Evolutionary conservation across 1,140 invertebrate species (phyloP).

Genomic region (Battus philenor): DNA sequence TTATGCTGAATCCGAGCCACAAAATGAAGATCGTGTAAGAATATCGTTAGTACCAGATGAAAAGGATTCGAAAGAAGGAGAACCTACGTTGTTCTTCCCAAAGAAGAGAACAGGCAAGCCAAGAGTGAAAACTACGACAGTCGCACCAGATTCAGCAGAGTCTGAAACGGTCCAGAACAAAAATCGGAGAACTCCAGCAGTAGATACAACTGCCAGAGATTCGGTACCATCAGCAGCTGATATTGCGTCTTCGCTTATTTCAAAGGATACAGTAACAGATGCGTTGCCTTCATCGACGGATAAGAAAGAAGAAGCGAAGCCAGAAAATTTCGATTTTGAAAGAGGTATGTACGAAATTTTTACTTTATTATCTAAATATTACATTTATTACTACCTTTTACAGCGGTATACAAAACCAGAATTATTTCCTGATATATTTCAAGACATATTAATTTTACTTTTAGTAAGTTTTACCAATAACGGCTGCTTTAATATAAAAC

Average conservation of each 20-base stretch:
- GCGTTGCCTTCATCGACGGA: conserved; percentile 38
- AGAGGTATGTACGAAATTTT: no score
- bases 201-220: conserved; percentile 17
- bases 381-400: no score
- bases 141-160: conserved; percentile 26
- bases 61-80: conserved; percentile 37
- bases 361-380: no score
- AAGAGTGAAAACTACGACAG: conserved; percentile 26
- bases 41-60: conserved; percentile 54
- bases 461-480: no score
- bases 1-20: conserved; percentile 20
- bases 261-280: conserved; percentile 26
- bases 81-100: conserved; percentile 57
- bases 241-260: not conserved
- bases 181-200: conserved; percentile 6
- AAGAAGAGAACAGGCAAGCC: conserved; percentile 41
- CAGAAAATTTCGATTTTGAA: conserved; percentile 35
- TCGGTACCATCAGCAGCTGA: conserved; percentile 20
- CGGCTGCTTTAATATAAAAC: no score
- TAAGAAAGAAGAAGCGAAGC: conserved; percentile 37
- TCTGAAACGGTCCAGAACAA: conserved; percentile 22
- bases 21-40: conserved; percentile 32
- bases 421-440: no score
- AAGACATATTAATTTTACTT: no score
- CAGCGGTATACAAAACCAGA: no score